A percentile compares a stretch with the other conserved stretches of the same genome.
Evolutionary conservation across 2,113 vertebrate species (phyloP).

Genomic region (Amblyornis subalaris): DNA sequence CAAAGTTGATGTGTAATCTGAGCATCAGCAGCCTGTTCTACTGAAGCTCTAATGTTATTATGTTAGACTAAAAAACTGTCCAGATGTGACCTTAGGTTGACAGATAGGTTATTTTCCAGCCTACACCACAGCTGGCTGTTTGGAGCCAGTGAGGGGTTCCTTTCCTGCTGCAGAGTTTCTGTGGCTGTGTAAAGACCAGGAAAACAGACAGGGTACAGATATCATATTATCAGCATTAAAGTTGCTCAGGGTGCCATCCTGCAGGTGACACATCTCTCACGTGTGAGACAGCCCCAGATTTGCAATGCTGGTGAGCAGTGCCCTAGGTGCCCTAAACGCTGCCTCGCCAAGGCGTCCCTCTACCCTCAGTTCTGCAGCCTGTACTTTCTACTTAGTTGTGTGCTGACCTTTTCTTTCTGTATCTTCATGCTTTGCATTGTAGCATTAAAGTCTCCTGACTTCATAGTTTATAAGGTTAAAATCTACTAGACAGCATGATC

Average conservation of each 20-base stretch:
- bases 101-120: background rate
- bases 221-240: accelerated
- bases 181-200: background rate
- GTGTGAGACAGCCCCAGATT: background rate
- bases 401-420: background rate
- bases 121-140: accelerated
- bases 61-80: background rate
- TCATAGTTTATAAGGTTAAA: background rate
- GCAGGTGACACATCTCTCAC: background rate
- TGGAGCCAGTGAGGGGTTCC: no score
- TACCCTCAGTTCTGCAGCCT: background rate
- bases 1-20: background rate
- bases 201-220: background rate
- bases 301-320: background rate
- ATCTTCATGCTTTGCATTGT: background rate
- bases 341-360: background rate
- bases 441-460: background rate
- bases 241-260: accelerated
- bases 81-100: background rate
- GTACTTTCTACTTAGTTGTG: background rate
- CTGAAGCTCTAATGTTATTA: background rate
- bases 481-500: accelerated
- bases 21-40: background rate
- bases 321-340: background rate
- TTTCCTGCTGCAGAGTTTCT: background rate